Evolutionary conservation across 2,888 invertebrate genomes (phyloP).

Genomic region (Drosophila longiperda): DNA sequence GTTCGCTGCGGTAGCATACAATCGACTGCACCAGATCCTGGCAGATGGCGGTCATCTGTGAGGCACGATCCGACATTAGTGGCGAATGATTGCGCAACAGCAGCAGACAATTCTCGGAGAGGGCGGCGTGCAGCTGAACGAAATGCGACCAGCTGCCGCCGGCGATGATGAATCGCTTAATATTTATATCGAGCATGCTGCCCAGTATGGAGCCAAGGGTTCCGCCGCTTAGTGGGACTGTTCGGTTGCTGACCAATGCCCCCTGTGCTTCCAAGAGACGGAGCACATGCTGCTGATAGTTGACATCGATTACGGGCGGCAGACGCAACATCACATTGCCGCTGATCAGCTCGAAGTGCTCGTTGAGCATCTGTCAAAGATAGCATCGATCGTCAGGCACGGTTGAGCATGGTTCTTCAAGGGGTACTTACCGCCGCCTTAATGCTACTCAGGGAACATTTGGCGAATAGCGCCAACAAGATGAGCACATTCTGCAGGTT

Average conservation of each 20-base stretch:
- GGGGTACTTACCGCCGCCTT: constrained; percentile 81
- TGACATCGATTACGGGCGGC: constrained; percentile 43
- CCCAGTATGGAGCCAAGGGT: constrained; percentile 81
- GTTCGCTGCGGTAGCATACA: constrained; percentile 83
- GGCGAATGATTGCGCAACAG: constrained; percentile 76
- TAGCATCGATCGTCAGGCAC: not conserved
- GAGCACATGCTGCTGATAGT: constrained; percentile 49
- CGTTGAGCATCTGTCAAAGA: constrained; percentile 81
- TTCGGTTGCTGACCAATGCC: constrained; percentile 75
- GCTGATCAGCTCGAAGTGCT: constrained; percentile 82
- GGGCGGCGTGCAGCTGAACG: constrained; percentile 61
- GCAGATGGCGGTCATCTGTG: constrained; percentile 81
- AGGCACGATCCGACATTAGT: constrained; percentile 81
- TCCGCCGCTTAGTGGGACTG: constrained; percentile 80
- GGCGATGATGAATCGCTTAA: constrained; percentile 71
- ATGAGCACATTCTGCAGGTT: constrained; percentile 65
- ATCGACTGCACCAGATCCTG: constrained; percentile 83
- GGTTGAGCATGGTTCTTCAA: not conserved
- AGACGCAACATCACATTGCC: constrained; percentile 71
- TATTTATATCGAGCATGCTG: constrained; percentile 80
- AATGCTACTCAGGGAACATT: constrained; percentile 79
- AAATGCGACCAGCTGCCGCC: constrained; percentile 75
- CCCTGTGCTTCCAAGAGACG: constrained; percentile 77
- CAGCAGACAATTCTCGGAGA: constrained; percentile 73
- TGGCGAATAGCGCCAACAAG: constrained; percentile 76